phyloP scores from a whole-genome alignment of 2,888 invertebrate genomes.

The Heteromurus nitidus region DNA sequence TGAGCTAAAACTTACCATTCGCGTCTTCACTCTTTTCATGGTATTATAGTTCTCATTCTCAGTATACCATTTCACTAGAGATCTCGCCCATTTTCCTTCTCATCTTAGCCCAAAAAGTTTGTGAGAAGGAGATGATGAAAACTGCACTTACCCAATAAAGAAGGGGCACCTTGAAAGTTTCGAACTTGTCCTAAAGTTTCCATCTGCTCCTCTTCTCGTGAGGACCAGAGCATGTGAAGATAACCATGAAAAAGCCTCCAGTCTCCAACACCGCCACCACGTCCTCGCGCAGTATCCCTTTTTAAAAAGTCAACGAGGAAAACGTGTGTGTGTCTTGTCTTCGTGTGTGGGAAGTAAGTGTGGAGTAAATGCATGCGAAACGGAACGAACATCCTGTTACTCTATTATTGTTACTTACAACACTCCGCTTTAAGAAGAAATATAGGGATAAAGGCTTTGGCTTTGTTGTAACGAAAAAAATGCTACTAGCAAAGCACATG shows the following conservation, averaged over 20 bases:
- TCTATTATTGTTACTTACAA: conserved; percentile 8
- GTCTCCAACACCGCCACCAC: neutral
- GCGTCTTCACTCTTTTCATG: too few species aligned
- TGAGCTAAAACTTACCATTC: too few species aligned
- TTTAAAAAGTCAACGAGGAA: conserved; percentile 1
- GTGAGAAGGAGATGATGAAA: too few species aligned
- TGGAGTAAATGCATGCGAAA: conserved; percentile 35
- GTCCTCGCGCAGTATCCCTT: neutral
- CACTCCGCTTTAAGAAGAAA: neutral
- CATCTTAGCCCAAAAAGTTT: too few species aligned
- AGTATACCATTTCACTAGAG: too few species aligned
- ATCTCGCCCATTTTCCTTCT: too few species aligned
- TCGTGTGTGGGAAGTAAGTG: conserved; percentile 50
- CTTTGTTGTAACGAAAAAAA: conserved; percentile 23
- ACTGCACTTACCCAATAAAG: too few species aligned
- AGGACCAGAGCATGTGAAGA: conserved; percentile 1
- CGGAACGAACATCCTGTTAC: conserved; percentile 61
- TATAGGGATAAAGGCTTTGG: conserved; percentile 12
- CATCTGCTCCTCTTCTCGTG: conserved; percentile 41
- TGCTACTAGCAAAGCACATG: conserved; percentile 3
- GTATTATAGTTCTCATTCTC: too few species aligned
- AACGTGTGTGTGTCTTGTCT: conserved; percentile 45
- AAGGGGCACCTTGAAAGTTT: too few species aligned
- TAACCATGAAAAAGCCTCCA: conserved; percentile 18
- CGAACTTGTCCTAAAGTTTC: too few species aligned